Base-by-base conservation (phyloP, 2,888 invertebrate genomes). In the Cheilosia scutellata region DNA sequence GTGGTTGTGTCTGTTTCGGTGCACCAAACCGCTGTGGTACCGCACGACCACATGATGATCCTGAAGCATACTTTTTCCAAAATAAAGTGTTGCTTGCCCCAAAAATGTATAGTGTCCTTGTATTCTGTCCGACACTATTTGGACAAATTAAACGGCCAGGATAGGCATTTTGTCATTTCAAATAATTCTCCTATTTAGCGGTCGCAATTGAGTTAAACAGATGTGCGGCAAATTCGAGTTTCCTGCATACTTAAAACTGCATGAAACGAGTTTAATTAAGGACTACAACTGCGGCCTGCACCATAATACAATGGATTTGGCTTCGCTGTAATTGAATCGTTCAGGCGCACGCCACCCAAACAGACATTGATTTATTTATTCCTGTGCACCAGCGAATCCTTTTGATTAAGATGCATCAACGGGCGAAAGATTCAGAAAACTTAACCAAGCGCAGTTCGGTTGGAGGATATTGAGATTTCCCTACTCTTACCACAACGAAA, bases 341-440 rank as follows among this genome's bases (percentile, higher is more conserved):
- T 79, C 58, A 79, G 42, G 11, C 49, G n/a, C n/a, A 40, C 65
- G 29, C 25, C 27, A 65, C 4, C 58, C 58, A 51, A 65, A 33
- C n/a, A 65, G 71, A 72, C 71, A 58, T 70, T 78, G 78, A 79
- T 53, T 65, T 72, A 72, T 79, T 60, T 71, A 71, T 65, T 33
- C 20, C 42, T 31, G 9, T 63, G 29, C 58, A 79, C 1, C 25
- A 44, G 57, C 33, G 29, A 55, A 49, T 58, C 72, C 16, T 33
- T 57, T 71, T 78, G 66, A 70, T 55, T 44, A 65, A 76, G 65
- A 57, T 78, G 55, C 55, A 58, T 58, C 70, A 33, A 53, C 62
- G 20, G 68, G 42, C 53, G 27, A 37, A 62, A 20, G 47, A 63
- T 57, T 57, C 65, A 25, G 47, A 33, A 74, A 78, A 58, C 55